phyloP scores from a whole-genome alignment of 2,888 invertebrate species.

The Zaprionus lineosus region DNA sequence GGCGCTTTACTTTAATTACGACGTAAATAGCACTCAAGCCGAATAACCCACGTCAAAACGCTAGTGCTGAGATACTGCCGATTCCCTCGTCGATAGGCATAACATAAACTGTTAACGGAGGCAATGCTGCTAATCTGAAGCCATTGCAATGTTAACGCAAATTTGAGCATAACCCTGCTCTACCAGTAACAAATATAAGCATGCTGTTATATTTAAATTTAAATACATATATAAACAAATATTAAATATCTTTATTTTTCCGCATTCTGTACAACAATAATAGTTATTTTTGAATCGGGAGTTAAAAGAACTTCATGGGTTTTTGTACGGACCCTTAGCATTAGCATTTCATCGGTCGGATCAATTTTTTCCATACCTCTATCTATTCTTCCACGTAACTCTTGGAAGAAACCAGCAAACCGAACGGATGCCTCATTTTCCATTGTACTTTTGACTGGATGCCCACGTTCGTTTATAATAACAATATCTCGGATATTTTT shows the following conservation, averaged over 20 bases:
- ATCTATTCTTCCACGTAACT: conserved; percentile 73
- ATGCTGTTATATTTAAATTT: no score
- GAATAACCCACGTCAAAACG: conserved; percentile 21
- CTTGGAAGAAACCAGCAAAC: conserved; percentile 78
- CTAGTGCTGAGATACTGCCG: conserved; percentile 8
- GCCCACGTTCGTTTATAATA: conserved; percentile 75
- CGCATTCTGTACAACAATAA: conserved; percentile 80
- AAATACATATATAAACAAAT: not conserved
- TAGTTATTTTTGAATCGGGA: conserved; percentile 80
- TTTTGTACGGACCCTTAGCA: conserved; percentile 78
- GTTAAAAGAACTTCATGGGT: conserved; percentile 77
- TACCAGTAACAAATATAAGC: no score
- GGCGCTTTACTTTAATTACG: conserved; percentile 49
- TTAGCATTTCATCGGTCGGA: conserved; percentile 73
- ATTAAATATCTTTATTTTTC: conserved; percentile 56
- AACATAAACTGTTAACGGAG: conserved; percentile 9
- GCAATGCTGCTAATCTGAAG: not conserved
- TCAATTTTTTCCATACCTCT: conserved; percentile 75
- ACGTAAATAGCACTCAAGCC: conserved; percentile 54
- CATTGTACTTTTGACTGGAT: conserved; percentile 81
- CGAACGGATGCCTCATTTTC: conserved; percentile 60
- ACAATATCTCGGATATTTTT: conserved; percentile 78
- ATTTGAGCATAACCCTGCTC: not conserved
- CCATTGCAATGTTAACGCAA: conserved; percentile 1
- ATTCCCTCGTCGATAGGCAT: not conserved